Conservation (phyloP, 2,888 invertebrate species). For the Drosophila picticornis region DNA sequence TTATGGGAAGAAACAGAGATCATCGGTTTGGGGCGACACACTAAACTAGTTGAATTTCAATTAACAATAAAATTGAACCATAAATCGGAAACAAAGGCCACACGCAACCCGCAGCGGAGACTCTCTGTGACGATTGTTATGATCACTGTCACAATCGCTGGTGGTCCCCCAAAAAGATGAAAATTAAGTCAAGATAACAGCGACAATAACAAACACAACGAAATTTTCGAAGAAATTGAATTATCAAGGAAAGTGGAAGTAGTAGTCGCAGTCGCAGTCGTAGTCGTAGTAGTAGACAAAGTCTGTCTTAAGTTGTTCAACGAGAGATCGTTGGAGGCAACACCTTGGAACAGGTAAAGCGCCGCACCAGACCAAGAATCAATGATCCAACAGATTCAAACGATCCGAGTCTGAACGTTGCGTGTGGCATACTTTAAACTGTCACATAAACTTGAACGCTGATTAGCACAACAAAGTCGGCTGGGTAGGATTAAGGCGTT, state of each 20-base stretch:
- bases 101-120: constrained; percentile 70
- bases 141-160: constrained; percentile 67
- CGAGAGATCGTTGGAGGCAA: constrained; percentile 56
- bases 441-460: constrained; percentile 81
- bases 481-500: constrained; percentile 56
- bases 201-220: constrained; percentile 22
- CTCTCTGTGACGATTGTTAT: constrained; percentile 62
- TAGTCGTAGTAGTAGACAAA: constrained; percentile 32
- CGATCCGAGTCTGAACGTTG: constrained; percentile 36
- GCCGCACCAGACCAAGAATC: constrained; percentile 59
- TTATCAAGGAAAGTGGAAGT: constrained; percentile 74
- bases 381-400: constrained; percentile 17
- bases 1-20: neutral
- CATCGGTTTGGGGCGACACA: constrained; percentile 46
- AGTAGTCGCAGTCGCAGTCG: constrained; percentile 53
- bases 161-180: constrained; percentile 61
- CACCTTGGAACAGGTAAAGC: constrained; percentile 65
- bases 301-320: constrained; percentile 1
- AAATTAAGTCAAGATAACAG: constrained; percentile 74
- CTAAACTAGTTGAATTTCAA: constrained; percentile 82
- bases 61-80: constrained; percentile 82
- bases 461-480: constrained; percentile 82
- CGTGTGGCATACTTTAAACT: constrained; percentile 81
- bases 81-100: constrained; percentile 76
- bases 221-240: constrained; percentile 70